Base-by-base conservation (phyloP, 2,113 vertebrate species). In the Callopanchax toddi region DNA sequence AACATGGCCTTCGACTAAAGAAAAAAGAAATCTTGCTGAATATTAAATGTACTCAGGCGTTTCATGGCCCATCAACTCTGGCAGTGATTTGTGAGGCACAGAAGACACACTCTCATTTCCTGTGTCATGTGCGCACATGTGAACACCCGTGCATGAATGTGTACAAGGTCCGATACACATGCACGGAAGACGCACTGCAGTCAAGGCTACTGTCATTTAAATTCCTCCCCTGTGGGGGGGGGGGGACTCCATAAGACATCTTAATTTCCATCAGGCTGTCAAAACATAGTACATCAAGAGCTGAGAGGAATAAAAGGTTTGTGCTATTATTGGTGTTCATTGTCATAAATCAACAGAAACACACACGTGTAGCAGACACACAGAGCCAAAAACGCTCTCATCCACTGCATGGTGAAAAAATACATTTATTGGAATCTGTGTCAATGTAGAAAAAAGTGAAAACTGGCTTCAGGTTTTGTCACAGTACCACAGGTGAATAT, bases 371-470 rank as follows among this genome's bases (percentile, higher is more conserved):
- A 57, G 36, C 29, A 45, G 15, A 79, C 65, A 82, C 60, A 85
- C 63, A 74, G 72, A 65, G 68, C 74, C 78, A 84, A 79, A 76
- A 57, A 87, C 32, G 64, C 51, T 69, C 62, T 77, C 69, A 63
- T 76, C 45, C 25, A 57, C 68, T 82, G 83, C 86, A 87, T 91
- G 92, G 87, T 89, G 89, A 89, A 93, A 92, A 91, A 92, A 91
- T 89, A 92, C 89, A 92, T 91, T 91, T 91, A 92, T 93, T 93
- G 88, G 90, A 91, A 91, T 93, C 80, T 85, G 89, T 89, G 90
- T 81, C 85, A 88, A 89, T 89, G 91, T 92, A 91, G 82, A 89
- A 90, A 90, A 89, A 87, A 73, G 76, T 87, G 86, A 91, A 87
- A 89, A 88, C 72, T 88, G 86, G 83, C 86, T 90, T 89, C 72